Percentiles rank a stretch among this genome's conserved stretches.
phyloP scores from a whole-genome alignment of 1,140 invertebrate genomes.

The Apis florea region DNA sequence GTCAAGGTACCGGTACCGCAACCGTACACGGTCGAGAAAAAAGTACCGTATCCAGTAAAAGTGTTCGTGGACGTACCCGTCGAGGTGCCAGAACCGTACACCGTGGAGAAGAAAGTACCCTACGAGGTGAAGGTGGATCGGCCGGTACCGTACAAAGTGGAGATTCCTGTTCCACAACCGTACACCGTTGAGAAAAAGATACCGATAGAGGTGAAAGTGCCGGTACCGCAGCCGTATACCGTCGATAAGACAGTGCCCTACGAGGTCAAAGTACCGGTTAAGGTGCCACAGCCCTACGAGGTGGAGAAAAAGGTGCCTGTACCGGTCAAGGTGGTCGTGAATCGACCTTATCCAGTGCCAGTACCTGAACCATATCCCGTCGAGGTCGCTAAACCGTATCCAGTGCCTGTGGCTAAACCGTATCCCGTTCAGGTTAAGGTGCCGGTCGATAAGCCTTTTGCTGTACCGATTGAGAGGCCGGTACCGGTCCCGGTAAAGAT shows the following conservation, averaged over 20 bases:
- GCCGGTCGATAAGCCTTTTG: slow-evolving; percentile 83
- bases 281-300: slow-evolving; percentile 83
- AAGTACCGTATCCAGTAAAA: slow-evolving; percentile 75
- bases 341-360: slow-evolving; percentile 82
- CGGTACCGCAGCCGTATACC: slow-evolving; percentile 82
- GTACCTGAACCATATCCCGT: slow-evolving; percentile 82
- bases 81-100: slow-evolving; percentile 83
- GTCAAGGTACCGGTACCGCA: slow-evolving; percentile 82
- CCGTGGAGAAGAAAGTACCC: slow-evolving; percentile 82
- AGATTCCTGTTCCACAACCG: slow-evolving; percentile 82
- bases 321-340: slow-evolving; percentile 83
- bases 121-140: slow-evolving; percentile 85
- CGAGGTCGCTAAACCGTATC: slow-evolving; percentile 85
- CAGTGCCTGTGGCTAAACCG: slow-evolving; percentile 86
- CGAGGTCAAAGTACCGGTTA: slow-evolving; percentile 83
- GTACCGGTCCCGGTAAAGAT: slow-evolving; percentile 84
- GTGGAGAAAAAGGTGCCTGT: slow-evolving; percentile 83
- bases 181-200: slow-evolving; percentile 84
- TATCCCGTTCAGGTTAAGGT: slow-evolving; percentile 84
- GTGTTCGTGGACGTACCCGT: slow-evolving; percentile 65
- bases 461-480: slow-evolving; percentile 83
- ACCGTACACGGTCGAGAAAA: slow-evolving; percentile 81
- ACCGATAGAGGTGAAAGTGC: slow-evolving; percentile 82
- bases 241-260: slow-evolving; percentile 84
- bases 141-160: slow-evolving; percentile 81